Conservation (phyloP, 2,888 invertebrate genomes). For the Frankliniella intonsa region DNA sequence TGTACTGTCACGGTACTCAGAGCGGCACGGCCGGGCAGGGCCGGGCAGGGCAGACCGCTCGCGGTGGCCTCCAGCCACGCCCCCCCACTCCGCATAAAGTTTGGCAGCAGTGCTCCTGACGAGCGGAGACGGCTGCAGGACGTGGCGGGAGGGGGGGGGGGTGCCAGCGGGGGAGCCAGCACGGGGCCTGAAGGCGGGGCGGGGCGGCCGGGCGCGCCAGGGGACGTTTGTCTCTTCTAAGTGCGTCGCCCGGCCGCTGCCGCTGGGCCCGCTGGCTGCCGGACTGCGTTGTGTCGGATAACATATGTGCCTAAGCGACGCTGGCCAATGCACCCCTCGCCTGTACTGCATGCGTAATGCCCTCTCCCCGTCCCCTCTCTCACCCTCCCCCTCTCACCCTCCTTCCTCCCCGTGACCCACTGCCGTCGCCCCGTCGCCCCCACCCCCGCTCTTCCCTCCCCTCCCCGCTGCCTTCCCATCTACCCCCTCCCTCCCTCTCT, state of each 20-base stretch:
- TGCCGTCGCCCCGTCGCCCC: background rate
- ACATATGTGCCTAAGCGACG: slow-evolving; percentile 19
- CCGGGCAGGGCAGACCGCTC: no score
- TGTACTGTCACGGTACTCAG: no score
- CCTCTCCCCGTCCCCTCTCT: no score
- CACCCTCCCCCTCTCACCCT: no score
- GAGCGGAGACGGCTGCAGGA: no score
- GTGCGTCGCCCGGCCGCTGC: background rate
- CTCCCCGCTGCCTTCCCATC: background rate
- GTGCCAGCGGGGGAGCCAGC: no score
- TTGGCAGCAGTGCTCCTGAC: no score
- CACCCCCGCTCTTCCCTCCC: background rate
- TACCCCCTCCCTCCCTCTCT: background rate
- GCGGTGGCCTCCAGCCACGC: background rate
- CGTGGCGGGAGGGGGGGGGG: no score
- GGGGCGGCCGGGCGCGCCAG: background rate
- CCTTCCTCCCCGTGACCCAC: background rate
- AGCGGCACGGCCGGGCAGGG: no score
- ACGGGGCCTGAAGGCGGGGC: no score
- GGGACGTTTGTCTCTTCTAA: slow-evolving; percentile 1
- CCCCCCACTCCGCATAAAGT: no score
- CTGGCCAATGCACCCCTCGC: slow-evolving; percentile 6
- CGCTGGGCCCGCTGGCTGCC: background rate
- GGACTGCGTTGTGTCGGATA: slow-evolving; percentile 11
- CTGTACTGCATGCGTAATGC: background rate